phyloP scores from a whole-genome alignment of 2,113 vertebrate species.

The Mandrillus leucophaeus region DNA sequence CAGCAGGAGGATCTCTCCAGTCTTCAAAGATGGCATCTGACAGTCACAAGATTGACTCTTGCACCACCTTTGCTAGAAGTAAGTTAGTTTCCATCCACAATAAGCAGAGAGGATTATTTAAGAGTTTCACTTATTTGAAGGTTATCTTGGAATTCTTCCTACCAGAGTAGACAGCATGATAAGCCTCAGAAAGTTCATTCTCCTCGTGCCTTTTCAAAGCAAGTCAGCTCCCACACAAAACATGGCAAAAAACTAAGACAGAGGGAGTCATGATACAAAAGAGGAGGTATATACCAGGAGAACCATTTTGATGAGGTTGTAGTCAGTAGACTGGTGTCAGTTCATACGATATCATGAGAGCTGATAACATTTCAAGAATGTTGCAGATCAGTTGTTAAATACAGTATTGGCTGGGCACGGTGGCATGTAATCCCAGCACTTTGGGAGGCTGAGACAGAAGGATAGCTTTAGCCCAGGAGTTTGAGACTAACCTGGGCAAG shows the following conservation, averaged over 20 bases:
- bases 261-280: background rate
- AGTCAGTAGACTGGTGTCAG: background rate
- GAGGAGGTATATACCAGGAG: background rate
- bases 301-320: background rate
- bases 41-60: background rate
- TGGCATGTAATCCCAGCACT: too few species aligned
- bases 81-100: background rate
- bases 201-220: background rate
- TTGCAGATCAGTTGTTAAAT: background rate
- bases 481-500: too few species aligned
- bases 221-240: background rate
- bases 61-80: background rate
- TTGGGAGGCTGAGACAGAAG: too few species aligned
- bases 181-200: background rate
- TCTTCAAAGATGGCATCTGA: background rate
- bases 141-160: background rate
- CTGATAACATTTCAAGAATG: background rate
- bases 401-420: too few species aligned
- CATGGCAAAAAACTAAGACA: background rate
- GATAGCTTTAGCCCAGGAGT: too few species aligned
- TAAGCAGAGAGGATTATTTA: background rate
- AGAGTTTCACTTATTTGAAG: background rate
- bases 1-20: background rate
- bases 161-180: background rate
- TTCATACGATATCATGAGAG: background rate